Evolutionary conservation across 2,888 invertebrate species (phyloP).

Genomic region (Dorcus hopei): DNA sequence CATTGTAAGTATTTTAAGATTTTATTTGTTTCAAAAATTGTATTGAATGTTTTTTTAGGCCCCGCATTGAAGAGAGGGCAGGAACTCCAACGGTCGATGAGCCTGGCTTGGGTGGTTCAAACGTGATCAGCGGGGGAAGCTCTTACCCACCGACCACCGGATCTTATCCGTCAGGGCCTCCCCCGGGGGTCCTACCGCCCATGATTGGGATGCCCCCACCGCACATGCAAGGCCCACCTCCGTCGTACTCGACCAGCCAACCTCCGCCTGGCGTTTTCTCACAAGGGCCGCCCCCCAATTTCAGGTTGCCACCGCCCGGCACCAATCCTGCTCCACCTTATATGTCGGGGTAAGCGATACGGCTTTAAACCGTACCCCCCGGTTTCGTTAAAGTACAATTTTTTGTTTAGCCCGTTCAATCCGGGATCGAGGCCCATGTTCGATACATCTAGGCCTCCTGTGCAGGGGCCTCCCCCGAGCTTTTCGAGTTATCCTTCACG

Average conservation of each 20-base stretch:
- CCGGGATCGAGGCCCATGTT: slow-evolving; percentile 42
- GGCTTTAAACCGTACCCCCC: background rate
- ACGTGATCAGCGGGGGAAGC: slow-evolving; percentile 5
- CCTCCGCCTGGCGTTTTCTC: slow-evolving; percentile 35
- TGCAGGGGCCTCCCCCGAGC: slow-evolving; percentile 40
- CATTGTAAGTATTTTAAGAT: slow-evolving; percentile 5
- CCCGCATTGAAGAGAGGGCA: slow-evolving; percentile 58
- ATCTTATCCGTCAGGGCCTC: slow-evolving; percentile 27
- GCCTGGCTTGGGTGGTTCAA: slow-evolving; percentile 36
- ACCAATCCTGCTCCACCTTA: slow-evolving; percentile 39
- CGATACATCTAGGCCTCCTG: slow-evolving; percentile 42
- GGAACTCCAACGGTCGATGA: slow-evolving; percentile 73
- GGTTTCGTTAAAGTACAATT: background rate
- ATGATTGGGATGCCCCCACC: slow-evolving; percentile 35
- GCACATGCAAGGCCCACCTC: slow-evolving; percentile 38
- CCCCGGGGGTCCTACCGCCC: slow-evolving; percentile 35
- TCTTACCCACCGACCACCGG: slow-evolving; percentile 17
- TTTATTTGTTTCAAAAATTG: slow-evolving; percentile 1
- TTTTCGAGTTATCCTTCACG: slow-evolving; percentile 35
- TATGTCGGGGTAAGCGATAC: slow-evolving; percentile 39
- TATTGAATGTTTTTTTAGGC: slow-evolving; percentile 7
- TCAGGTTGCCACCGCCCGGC: slow-evolving; percentile 46
- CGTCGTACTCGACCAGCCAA: slow-evolving; percentile 29
- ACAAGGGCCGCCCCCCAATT: slow-evolving; percentile 45
- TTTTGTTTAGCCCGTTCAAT: slow-evolving; percentile 36